Percentiles rank a stretch among this genome's conserved stretches.
These are phyloP conservation scores for Drosophila basisetae DNA, from an alignment of 2,888 invertebrate species.

Conservation along the genomic window DNA sequence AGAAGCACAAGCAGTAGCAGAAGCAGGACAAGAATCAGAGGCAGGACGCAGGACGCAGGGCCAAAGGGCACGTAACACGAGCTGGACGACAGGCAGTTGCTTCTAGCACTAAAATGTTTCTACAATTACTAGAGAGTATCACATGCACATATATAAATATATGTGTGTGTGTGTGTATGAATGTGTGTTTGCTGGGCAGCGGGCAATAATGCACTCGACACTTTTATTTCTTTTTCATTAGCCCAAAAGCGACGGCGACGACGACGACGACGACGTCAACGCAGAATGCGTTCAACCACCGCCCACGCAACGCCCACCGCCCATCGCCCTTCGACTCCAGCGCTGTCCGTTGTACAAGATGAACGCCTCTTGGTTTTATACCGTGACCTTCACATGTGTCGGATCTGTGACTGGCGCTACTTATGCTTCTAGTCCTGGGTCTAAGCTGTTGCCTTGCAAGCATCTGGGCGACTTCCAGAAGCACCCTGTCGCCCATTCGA, in stretches of 20 bases:
- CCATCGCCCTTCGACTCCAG: neutral
- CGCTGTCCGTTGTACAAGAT: slow-evolving; percentile 7
- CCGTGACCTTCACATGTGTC: slow-evolving; percentile 61
- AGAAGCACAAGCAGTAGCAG: slow-evolving; percentile 5
- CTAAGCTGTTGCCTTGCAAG: neutral
- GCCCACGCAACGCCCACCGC: slow-evolving; percentile 3
- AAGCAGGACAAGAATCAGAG: slow-evolving; percentile 2
- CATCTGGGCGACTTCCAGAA: neutral
- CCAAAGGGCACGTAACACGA: slow-evolving; percentile 59
- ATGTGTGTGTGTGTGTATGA: slow-evolving; percentile 22
- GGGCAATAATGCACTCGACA: slow-evolving; percentile 80
- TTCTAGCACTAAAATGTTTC: slow-evolving; percentile 62
- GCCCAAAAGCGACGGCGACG: slow-evolving; percentile 72
- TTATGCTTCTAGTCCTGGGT: neutral
- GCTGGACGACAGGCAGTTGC: slow-evolving; percentile 49
- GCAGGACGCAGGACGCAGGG: slow-evolving; percentile 7
- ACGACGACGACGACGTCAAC: slow-evolving; percentile 25
- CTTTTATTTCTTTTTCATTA: slow-evolving; percentile 81
- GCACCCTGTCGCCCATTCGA: neutral
- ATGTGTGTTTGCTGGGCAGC: slow-evolving; percentile 32
- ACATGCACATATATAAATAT: slow-evolving; percentile 15
- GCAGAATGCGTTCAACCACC: slow-evolving; percentile 41
- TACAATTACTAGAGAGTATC: slow-evolving; percentile 74
- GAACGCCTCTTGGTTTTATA: slow-evolving; percentile 36
- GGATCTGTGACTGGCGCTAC: neutral